phyloP scores from a whole-genome alignment of 2,113 vertebrate species.

The Pluvianellus socialis region DNA sequence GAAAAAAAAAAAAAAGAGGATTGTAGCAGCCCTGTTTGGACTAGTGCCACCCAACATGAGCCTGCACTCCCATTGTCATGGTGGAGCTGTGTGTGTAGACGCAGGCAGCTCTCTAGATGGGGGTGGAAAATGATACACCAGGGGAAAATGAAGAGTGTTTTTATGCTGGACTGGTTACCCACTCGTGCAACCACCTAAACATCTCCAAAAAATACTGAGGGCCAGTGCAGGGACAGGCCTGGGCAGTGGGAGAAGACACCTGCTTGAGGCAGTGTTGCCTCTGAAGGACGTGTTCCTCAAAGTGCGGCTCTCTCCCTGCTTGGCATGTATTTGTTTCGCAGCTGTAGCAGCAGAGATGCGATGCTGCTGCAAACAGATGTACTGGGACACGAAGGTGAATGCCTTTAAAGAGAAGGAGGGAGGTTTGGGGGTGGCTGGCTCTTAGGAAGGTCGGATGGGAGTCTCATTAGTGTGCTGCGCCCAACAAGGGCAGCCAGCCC shows the following conservation, averaged over 20 bases:
- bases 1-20: too few relatives aligned
- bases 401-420: background rate
- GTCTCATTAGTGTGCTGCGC: background rate
- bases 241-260: background rate
- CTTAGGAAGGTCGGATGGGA: background rate
- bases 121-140: background rate
- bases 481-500: background rate
- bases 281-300: background rate
- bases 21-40: background rate
- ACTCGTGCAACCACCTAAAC: background rate
- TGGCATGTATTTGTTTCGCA: background rate
- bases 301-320: background rate
- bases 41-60: background rate
- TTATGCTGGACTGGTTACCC: background rate
- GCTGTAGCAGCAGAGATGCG: background rate
- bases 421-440: background rate
- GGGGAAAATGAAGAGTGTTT: background rate
- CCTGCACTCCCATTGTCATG: background rate
- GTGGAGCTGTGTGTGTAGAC: background rate
- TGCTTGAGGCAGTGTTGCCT: background rate
- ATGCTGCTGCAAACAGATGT: background rate
- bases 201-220: background rate
- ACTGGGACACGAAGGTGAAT: background rate
- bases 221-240: background rate
- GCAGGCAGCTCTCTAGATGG: background rate